Conservation (phyloP, 2,113 vertebrate species). For the Siphamia tubifer region DNA sequence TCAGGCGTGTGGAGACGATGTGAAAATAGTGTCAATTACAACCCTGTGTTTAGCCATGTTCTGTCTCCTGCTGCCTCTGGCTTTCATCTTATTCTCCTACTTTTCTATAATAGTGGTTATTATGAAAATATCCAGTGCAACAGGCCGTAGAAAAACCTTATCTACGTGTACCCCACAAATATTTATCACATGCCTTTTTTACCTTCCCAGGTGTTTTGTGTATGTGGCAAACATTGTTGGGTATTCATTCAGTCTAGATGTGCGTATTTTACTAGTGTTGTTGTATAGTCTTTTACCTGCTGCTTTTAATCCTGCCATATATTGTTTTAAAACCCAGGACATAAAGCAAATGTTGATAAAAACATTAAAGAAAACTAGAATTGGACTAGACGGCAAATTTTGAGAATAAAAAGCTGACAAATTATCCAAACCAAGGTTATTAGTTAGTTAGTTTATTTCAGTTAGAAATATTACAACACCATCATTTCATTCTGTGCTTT, state of each 20-base stretch:
- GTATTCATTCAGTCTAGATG: constrained; percentile 52
- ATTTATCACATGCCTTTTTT: constrained; percentile 73
- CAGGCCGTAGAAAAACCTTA: constrained; percentile 52
- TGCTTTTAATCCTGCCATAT: constrained; percentile 75
- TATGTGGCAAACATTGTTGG: constrained; percentile 51
- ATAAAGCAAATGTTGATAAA: constrained; percentile 61
- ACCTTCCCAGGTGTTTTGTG: constrained; percentile 73
- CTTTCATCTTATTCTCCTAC: constrained; percentile 73
- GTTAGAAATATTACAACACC: no score
- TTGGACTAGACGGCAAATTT: constrained; percentile 21
- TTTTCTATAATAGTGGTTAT: constrained; percentile 52
- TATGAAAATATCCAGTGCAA: constrained; percentile 48
- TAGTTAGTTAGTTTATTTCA: no score
- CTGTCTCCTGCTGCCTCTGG: constrained; percentile 65
- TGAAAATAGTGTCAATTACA: background rate
- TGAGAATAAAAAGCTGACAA: no score
- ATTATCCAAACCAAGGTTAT: no score
- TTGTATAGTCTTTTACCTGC: constrained; percentile 73
- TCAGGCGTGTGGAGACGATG: constrained; percentile 51
- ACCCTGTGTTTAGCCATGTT: constrained; percentile 52
- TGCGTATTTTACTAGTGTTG: constrained; percentile 62
- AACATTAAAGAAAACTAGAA: constrained; percentile 29
- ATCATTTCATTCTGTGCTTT: no score
- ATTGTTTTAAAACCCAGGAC: constrained; percentile 73
- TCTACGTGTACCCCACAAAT: constrained; percentile 75